These are phyloP conservation scores for Sardina pilchardus DNA, from an alignment of 2,113 vertebrate species.

Conservation along the genomic window DNA sequence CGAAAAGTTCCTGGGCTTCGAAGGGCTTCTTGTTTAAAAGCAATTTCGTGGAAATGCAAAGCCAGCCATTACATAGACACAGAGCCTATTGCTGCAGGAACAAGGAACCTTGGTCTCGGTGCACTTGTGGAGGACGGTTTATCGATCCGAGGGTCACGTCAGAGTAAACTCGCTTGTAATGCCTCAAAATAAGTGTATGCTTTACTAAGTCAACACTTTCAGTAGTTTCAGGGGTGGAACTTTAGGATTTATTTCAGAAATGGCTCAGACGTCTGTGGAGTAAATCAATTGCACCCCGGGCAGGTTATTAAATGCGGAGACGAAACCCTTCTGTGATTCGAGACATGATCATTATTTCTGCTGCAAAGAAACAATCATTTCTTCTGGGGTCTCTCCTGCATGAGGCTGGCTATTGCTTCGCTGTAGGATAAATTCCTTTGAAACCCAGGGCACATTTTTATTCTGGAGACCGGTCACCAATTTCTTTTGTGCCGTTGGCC, in stretches of 20 bases:
- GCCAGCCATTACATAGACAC: slow-evolving; percentile 23
- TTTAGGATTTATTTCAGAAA: slow-evolving; percentile 49
- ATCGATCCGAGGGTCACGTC: slow-evolving; percentile 45
- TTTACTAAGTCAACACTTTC: slow-evolving; percentile 52
- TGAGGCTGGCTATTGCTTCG: slow-evolving; percentile 26
- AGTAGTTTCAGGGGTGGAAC: slow-evolving; percentile 36
- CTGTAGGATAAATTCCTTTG: slow-evolving; percentile 21
- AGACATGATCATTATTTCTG: slow-evolving; percentile 55
- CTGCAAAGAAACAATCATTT: slow-evolving; percentile 47
- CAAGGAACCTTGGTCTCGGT: slow-evolving; percentile 13
- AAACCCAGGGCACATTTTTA: slow-evolving; percentile 33
- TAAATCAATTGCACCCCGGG: slow-evolving; percentile 48
- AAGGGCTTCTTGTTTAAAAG: slow-evolving; percentile 27
- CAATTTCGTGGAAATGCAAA: slow-evolving; percentile 42
- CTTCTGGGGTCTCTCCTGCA: slow-evolving; percentile 14
- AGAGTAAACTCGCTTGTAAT: slow-evolving; percentile 48
- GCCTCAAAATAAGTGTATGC: slow-evolving; percentile 41
- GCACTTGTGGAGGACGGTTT: slow-evolving; percentile 36
- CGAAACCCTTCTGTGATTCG: slow-evolving; percentile 41
- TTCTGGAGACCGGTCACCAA: slow-evolving; percentile 34
- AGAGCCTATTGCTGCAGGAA: slow-evolving; percentile 8
- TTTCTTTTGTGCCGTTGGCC: slow-evolving; percentile 32
- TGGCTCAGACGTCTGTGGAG: slow-evolving; percentile 34
- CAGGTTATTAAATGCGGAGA: slow-evolving; percentile 49
- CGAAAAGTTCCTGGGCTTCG: slow-evolving; percentile 13